Evolutionary conservation across 2,888 invertebrate species (phyloP), one percentile per base, ranked within the genome.

Genomic region (Branchinecta sandiegonensis): DNA sequence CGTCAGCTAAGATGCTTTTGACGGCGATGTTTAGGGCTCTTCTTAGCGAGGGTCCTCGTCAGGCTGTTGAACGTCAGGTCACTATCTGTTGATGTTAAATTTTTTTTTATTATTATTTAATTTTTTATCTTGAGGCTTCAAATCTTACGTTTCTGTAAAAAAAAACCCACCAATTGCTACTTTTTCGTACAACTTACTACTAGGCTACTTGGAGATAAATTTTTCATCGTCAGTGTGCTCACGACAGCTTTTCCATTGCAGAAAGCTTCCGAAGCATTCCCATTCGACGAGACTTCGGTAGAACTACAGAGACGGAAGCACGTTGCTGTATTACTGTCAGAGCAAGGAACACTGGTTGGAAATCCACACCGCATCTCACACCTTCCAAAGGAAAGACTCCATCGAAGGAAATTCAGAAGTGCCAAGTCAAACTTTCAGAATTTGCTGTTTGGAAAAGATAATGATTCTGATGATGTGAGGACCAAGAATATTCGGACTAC

Each of bases 401-500:
- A 85, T 75, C 85, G 88, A 75, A 85, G 96, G 13, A 94, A 94
- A 79, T 84, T 96, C 73, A 90, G 91, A 75, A 88, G 90, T 76
- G 89, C 84, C 69, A 92, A 94, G 80, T 94, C 94, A 0, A 86
- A 94, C 72, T 85, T 95, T 72, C 92, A 94, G 77, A 83, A 90
- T 69, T 84, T 94, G 74, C 80, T 95, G 23, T 92, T 92, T 79
- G 90, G 91, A 50, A 88, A 88, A 76, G 86, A 87, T 71, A 83
- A 82, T 71, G 85, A 83, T 71, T 86, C 86, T 75, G 91, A 93
- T 73, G 90, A 90, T 77, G 82, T 89, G 13, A 89, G 94, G 77
- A 91, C 89, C 71, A 99, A 99, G 79, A 99, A 99, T 81, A 92
- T 99, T 67, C 87, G 90, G 71, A 97, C 97, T 81, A 99, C 99